Conservation (phyloP, 2,888 invertebrate species). For the Synergus laeviventris region DNA sequence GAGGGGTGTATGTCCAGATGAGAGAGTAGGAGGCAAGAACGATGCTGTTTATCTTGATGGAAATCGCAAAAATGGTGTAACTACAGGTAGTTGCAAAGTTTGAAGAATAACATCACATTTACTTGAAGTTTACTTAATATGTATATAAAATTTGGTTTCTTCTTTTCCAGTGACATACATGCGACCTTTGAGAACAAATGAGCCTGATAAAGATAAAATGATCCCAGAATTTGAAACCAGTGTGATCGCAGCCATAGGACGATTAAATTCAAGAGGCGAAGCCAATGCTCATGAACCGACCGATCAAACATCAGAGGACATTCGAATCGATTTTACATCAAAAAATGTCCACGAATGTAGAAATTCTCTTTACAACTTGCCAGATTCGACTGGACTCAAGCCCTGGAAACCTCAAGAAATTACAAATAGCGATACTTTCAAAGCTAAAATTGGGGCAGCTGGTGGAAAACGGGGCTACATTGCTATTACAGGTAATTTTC, state of each 20-base stretch:
- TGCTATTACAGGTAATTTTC: conserved; percentile 83
- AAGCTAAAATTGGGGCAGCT: conserved; percentile 89
- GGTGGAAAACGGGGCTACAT: conserved; percentile 89
- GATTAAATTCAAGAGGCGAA: conserved; percentile 86
- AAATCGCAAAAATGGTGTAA: conserved; percentile 86
- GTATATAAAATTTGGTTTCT: not conserved
- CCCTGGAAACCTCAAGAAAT: conserved; percentile 85
- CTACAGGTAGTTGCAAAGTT: conserved; percentile 76
- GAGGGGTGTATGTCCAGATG: conserved; percentile 91
- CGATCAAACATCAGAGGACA: conserved; percentile 84
- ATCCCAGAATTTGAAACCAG: conserved; percentile 85
- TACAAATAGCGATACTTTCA: conserved; percentile 81
- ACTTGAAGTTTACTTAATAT: not conserved
- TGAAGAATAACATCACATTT: not conserved
- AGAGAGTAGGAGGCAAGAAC: conserved; percentile 87
- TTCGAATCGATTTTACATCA: conserved; percentile 86
- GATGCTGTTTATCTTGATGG: conserved; percentile 87
- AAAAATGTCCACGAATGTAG: conserved; percentile 85
- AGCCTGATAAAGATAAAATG: conserved; percentile 84
- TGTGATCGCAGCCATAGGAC: conserved; percentile 92
- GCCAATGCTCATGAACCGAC: conserved; percentile 89
- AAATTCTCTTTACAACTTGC: conserved; percentile 81
- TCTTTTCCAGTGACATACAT: conserved; percentile 81
- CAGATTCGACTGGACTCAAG: conserved; percentile 79
- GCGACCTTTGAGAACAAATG: conserved; percentile 86